Evolutionary conservation across 2,888 invertebrate genomes (phyloP), one percentile per base, ranked within the genome.

Genomic region (Drosophila nigricruria): DNA sequence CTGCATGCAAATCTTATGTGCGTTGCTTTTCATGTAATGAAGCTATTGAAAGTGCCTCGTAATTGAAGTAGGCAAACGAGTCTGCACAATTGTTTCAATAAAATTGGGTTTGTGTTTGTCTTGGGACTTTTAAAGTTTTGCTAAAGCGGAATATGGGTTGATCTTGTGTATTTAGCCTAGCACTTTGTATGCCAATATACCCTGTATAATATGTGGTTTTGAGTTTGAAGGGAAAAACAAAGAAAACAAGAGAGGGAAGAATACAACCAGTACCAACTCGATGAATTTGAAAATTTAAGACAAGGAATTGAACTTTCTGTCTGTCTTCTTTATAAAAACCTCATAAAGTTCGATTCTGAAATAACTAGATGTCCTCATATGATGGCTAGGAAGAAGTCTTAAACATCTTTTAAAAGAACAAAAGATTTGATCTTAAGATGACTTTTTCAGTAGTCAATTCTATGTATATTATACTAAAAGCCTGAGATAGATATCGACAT

Each of bases 1-100:
- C 43, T 16, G 36, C 61, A 76, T 76, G 67, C 76, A 76, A 76
- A 76, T 76, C 47, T 43, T 38, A 18, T 36, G 8, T 38, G 49
- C 62, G 45, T 36, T 60, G 45, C 52, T 66, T 60, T 57, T 18
- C 42, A 43, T 65, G 38, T 76, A 68, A 68, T 68, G 58, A 50
- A 72, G 67, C 68, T 36, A 72, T 65, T 65, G 61, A 53, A 61
- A 56, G 42, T 32, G 52, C 43, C 53, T 36, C 42, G 40, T 50
- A 18, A 49, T 50, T 63, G 49, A 45, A 59, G 52, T 23, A n/a
- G 30, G 5, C 42, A 34, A 59, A 38, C 43, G 47, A 18, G n/a
- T n/a, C 27, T 12, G 47, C 47, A 40, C 60, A 74, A 62, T 74
- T 74, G 61, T 42, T 49, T 40, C 34, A 52, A 57, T 63, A 58